Percentiles rank a stretch among this genome's conserved stretches.
phyloP scores from a whole-genome alignment of 1,140 invertebrate species.

The Anastrepha ludens region DNA sequence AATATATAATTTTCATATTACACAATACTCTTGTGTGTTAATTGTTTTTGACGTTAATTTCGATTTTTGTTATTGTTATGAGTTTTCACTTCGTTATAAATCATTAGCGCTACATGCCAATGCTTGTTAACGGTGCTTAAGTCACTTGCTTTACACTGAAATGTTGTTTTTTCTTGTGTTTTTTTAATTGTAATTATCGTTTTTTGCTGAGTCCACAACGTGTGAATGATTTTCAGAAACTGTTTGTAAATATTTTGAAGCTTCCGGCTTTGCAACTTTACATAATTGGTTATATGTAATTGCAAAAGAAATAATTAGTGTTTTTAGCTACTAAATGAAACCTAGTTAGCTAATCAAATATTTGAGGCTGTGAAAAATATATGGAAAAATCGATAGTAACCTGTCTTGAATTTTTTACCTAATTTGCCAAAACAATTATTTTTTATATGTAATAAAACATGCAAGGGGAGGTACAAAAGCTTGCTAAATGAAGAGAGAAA shows the following conservation, averaged over 20 bases:
- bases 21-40: not conserved
- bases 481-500: too few relatives aligned
- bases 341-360: not conserved
- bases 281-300: not conserved
- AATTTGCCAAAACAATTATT: too few relatives aligned
- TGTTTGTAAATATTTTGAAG: not conserved
- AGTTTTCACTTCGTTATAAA: not conserved
- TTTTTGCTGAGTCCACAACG: not conserved
- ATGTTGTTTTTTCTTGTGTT: not conserved
- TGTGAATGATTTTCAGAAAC: not conserved
- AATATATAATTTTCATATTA: constrained; percentile 15
- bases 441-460: too few relatives aligned
- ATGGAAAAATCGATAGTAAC: not conserved
- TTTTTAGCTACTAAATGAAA: not conserved
- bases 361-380: not conserved
- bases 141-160: constrained; percentile 26
- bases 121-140: constrained; percentile 11
- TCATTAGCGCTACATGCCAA: not conserved
- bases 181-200: not conserved
- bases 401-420: too few relatives aligned
- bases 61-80: not conserved
- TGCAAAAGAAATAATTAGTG: not conserved
- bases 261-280: constrained; percentile 5
- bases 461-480: too few relatives aligned
- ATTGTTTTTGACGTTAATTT: constrained; percentile 10